Percentiles rank a stretch among this genome's conserved stretches.
These are phyloP conservation scores for Leptobrachium leishanense DNA, from an alignment of 2,113 vertebrate genomes.

Conservation along the genomic window DNA sequence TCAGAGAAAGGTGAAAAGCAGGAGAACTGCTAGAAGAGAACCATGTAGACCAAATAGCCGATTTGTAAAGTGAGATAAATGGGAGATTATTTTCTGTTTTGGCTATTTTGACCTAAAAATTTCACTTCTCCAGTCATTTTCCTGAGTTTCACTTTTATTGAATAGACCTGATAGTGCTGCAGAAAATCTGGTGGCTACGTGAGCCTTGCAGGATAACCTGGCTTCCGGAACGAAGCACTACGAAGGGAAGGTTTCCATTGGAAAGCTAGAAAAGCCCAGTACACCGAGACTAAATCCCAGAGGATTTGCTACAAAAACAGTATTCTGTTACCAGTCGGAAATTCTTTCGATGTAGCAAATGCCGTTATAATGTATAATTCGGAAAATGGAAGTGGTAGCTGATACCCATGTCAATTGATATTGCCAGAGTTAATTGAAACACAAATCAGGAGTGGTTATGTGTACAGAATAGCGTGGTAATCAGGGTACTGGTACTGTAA, in stretches of 20 bases:
- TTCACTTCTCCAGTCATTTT: too few relatives aligned
- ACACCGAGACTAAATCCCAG: neutral
- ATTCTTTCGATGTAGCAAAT: neutral
- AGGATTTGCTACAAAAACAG: constrained; percentile 3
- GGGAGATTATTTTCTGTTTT: too few relatives aligned
- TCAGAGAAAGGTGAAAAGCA: too few relatives aligned
- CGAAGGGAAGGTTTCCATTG: too few relatives aligned
- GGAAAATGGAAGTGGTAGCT: neutral
- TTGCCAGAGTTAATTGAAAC: constrained; percentile 8
- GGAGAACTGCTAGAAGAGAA: too few relatives aligned
- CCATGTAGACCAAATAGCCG: too few relatives aligned
- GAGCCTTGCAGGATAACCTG: neutral
- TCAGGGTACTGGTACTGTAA: constrained; percentile 1
- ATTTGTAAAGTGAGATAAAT: too few relatives aligned
- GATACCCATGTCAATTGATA: constrained; percentile 6
- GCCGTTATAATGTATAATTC: neutral
- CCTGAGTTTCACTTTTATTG: too few relatives aligned
- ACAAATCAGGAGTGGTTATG: neutral
- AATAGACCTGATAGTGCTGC: too few relatives aligned
- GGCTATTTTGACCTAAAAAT: too few relatives aligned
- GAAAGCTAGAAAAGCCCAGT: neutral
- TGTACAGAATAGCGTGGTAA: neutral
- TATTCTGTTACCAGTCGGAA: neutral
- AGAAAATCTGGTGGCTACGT: neutral
- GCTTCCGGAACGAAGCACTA: neutral